phyloP scores from a whole-genome alignment of 1,140 invertebrate genomes.

The Aphidius gifuensis region DNA sequence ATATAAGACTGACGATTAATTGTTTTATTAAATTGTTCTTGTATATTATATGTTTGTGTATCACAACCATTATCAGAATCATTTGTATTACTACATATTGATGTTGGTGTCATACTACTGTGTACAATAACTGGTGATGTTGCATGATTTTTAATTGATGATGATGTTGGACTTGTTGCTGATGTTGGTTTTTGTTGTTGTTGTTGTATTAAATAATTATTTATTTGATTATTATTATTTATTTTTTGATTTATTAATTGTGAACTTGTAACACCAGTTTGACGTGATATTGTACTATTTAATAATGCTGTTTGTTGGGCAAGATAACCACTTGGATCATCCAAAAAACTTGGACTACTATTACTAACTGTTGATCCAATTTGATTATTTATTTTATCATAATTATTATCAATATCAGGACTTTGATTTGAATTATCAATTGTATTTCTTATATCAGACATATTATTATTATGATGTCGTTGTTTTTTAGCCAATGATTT shows the following conservation, averaged over 20 bases:
- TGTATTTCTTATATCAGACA: conserved; percentile 38
- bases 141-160: conserved; percentile 47
- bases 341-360: conserved; percentile 73
- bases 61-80: conserved; percentile 43
- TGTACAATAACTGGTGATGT: conserved; percentile 50
- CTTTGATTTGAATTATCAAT: conserved; percentile 35
- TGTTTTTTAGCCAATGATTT: conserved; percentile 59
- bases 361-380: conserved; percentile 41
- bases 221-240: conserved; percentile 26
- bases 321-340: conserved; percentile 84
- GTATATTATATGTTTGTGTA: conserved; percentile 37
- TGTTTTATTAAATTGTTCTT: conserved; percentile 47
- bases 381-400: conserved; percentile 39
- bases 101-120: conserved; percentile 49
- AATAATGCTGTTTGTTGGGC: conserved; percentile 81
- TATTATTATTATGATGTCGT: conserved; percentile 46
- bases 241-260: conserved; percentile 47
- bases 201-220: conserved; percentile 46
- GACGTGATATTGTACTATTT: conserved; percentile 77
- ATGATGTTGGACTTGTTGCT: conserved; percentile 40
- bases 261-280: conserved; percentile 60
- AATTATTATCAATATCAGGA: conserved; percentile 46
- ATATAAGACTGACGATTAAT: conserved; percentile 34
- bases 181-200: conserved; percentile 49
- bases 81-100: conserved; percentile 32